phyloP scores from a whole-genome alignment of 2,113 vertebrate genomes.

The Phalacrocorax pelagicus region DNA sequence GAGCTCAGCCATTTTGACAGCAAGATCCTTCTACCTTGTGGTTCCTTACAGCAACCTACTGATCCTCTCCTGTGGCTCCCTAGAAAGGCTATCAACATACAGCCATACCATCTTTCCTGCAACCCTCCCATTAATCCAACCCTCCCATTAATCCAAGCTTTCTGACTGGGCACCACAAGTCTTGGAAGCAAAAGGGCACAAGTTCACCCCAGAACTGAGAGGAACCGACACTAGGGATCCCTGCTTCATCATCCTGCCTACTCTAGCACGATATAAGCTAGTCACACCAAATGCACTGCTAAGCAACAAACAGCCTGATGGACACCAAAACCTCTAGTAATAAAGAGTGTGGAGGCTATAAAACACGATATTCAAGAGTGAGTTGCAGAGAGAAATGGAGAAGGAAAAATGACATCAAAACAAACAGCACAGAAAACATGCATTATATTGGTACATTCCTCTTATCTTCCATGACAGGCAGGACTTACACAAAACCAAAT shows the following conservation, averaged over 20 bases:
- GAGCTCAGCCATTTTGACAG: not conserved
- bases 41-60: not conserved
- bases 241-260: not conserved
- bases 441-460: not conserved
- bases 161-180: not conserved
- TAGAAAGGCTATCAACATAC: not conserved
- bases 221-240: not conserved
- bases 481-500: not conserved
- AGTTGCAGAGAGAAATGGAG: not conserved
- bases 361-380: not conserved
- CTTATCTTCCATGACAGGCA: not conserved
- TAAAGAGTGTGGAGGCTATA: not conserved
- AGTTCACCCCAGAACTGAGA: not conserved
- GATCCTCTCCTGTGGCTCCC: not conserved
- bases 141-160: not conserved
- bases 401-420: not conserved
- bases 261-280: not conserved
- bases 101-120: not conserved
- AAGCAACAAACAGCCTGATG: not conserved
- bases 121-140: not conserved
- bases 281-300: not conserved
- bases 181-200: not conserved
- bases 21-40: not conserved
- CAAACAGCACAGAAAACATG: not conserved
- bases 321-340: not conserved